These are phyloP conservation scores for Amphiprion ocellaris DNA, from an alignment of 2,113 vertebrate genomes.

Conservation along the genomic window DNA sequence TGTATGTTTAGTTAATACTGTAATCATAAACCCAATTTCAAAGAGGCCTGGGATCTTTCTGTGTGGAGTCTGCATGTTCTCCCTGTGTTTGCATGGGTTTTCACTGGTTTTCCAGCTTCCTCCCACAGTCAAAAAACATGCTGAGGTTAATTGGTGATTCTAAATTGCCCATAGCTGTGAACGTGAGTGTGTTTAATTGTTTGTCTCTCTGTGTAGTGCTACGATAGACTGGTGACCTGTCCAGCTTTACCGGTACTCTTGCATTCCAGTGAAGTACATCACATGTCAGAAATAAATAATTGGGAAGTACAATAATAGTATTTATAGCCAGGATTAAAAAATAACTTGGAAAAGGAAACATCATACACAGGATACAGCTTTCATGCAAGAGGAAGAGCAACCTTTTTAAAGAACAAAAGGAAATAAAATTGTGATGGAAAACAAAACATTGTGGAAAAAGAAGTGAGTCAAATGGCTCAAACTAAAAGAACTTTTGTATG, in stretches of 20 bases:
- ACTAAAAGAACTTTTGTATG: neutral
- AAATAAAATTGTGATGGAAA: conserved; percentile 15
- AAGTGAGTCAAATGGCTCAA: neutral
- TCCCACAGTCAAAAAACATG: too few relatives aligned
- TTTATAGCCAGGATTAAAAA: neutral
- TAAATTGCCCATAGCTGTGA: too few relatives aligned
- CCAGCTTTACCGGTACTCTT: neutral
- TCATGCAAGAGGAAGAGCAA: neutral
- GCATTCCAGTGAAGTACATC: neutral
- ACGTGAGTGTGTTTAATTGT: too few relatives aligned
- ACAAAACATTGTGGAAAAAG: neutral
- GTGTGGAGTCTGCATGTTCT: too few relatives aligned
- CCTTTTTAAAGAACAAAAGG: conserved; percentile 3
- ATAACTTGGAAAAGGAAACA: conserved; percentile 4
- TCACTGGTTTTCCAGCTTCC: too few relatives aligned
- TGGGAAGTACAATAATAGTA: conserved; percentile 10
- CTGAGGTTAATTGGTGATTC: too few relatives aligned
- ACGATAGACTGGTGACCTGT: too few relatives aligned
- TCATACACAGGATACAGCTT: neutral
- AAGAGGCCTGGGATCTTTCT: too few relatives aligned
- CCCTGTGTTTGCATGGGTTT: too few relatives aligned
- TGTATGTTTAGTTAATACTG: neutral
- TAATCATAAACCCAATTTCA: neutral
- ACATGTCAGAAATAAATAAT: neutral
- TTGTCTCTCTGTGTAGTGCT: too few relatives aligned